phyloP scores from a whole-genome alignment of 2,888 invertebrate genomes.

The Allacma fusca region DNA sequence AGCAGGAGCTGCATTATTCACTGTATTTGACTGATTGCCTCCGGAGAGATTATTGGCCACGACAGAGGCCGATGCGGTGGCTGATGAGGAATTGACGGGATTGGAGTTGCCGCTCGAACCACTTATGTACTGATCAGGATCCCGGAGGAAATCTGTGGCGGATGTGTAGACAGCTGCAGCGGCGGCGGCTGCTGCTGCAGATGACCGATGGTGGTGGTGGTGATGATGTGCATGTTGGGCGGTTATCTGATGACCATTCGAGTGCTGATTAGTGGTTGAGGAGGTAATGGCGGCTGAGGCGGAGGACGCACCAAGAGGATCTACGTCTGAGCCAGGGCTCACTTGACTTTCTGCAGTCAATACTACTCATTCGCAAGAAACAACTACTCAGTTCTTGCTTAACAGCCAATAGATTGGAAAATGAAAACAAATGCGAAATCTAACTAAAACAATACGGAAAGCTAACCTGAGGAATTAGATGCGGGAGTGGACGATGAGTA shows the following conservation, averaged over 20 bases:
- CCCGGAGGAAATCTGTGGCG: slow-evolving; percentile 67
- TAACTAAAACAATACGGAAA: neutral
- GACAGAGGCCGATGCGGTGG: neutral
- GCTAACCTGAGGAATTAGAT: slow-evolving; percentile 59
- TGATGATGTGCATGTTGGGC: slow-evolving; percentile 34
- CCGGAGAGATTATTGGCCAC: neutral
- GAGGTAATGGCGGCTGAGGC: neutral
- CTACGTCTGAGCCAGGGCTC: slow-evolving; percentile 59
- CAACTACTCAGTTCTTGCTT: neutral
- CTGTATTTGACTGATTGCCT: neutral
- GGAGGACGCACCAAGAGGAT: slow-evolving; percentile 59
- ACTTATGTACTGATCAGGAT: slow-evolving; percentile 53
- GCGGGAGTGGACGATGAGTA: slow-evolving; percentile 59
- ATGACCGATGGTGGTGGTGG: slow-evolving; percentile 32
- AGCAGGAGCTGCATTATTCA: slow-evolving; percentile 16
- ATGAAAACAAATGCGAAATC: no score
- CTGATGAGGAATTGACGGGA: slow-evolving; percentile 9
- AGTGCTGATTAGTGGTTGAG: slow-evolving; percentile 36
- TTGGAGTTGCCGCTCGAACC: neutral
- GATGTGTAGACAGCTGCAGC: slow-evolving; percentile 78
- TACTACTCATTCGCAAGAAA: slow-evolving; percentile 46
- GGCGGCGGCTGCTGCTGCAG: slow-evolving; percentile 75
- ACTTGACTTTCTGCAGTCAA: slow-evolving; percentile 60
- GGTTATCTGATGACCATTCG: slow-evolving; percentile 7
- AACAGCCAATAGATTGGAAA: no score